Conservation (phyloP, 2,797 vertebrate species). For the Gastrophryne carolinensis region DNA sequence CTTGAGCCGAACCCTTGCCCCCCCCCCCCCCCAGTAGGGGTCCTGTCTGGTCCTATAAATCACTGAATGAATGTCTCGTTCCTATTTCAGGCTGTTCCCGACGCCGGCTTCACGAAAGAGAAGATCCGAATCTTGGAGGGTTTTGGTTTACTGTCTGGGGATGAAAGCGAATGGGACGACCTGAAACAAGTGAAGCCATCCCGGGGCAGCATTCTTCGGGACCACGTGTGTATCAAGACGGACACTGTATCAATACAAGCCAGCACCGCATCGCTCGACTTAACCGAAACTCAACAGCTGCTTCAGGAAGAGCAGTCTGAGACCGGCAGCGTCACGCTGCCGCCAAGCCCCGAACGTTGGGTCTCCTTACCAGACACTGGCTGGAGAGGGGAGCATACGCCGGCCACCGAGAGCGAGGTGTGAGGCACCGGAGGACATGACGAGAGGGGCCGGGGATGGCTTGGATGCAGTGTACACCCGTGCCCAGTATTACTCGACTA, state of each 20-base stretch:
- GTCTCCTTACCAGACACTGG: constrained; percentile 89
- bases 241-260: constrained; percentile 96
- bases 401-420: constrained; percentile 91
- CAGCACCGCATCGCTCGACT: constrained; percentile 91
- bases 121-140: constrained; percentile 98
- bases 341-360: constrained; percentile 82
- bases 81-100: constrained; percentile 74
- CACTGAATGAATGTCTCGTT: constrained; percentile 40
- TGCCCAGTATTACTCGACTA: constrained; percentile 58
- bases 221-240: constrained; percentile 93
- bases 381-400: constrained; percentile 87
- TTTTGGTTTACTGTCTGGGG: constrained; percentile 89
- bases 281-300: constrained; percentile 94
- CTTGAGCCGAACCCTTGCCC: too few species aligned
- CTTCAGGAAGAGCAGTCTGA: constrained; percentile 94
- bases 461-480: constrained; percentile 54
- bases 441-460: constrained; percentile 50
- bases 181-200: constrained; percentile 92
- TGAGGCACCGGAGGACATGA: constrained; percentile 65
- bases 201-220: constrained; percentile 83
- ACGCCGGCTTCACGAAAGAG: constrained; percentile 91
- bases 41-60: neutral
- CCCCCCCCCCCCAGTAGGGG: too few species aligned
- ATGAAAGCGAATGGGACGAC: constrained; percentile 95
- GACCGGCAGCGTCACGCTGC: constrained; percentile 85